Evolutionary conservation across 2,797 vertebrate genomes (phyloP), one percentile per base, ranked within the genome.

Genomic region (Moxostoma hubbsi): DNA sequence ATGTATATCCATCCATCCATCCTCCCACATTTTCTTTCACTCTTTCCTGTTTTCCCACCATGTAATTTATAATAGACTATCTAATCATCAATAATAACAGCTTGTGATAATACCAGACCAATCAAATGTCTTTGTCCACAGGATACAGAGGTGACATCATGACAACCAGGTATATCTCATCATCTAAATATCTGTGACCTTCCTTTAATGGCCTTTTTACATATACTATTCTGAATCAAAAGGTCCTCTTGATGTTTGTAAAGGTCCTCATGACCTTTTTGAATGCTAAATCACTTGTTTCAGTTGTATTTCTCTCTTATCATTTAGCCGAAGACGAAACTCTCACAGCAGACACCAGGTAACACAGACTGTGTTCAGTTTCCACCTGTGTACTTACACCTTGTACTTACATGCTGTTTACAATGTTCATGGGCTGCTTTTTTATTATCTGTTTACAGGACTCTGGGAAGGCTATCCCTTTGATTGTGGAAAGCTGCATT

Each of bases 291-390:
- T 50, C 50, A 54, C 8, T 74, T 70, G 76, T 66, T 73, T 61
- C 55, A 65, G 5, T 70, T 9, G 64, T 54, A 7, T 78, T 7
- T 71, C 7, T 76, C 4, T 49, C 5, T 58, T n/a, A 50, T 54
- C 54, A 1, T 13, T 68, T 92, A 99, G 97, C 92, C 95, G 97
- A 91, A 97, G 97, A 90, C 94, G 97, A 92, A 99, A 99, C 91
- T 99, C 98, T 85, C 98, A 99, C 88, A 94, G 95, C 11, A 96
- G 98, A 91, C 95, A 98, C 89, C 97, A 99, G 98, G 98, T 99
- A 97, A 73, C 49, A 9, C 9, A 49, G 13, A 6, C 2, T 63
- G 15, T 36, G 16, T 8, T 73, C 8, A 15, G 54, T 58, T 36
- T 79, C 4, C 45, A 63, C 62, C 6, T 18, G 18, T 77, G 65